Evolutionary conservation across 2,888 invertebrate genomes (phyloP), one percentile per base, ranked within the genome.

Genomic region (Melanotus villosus): DNA sequence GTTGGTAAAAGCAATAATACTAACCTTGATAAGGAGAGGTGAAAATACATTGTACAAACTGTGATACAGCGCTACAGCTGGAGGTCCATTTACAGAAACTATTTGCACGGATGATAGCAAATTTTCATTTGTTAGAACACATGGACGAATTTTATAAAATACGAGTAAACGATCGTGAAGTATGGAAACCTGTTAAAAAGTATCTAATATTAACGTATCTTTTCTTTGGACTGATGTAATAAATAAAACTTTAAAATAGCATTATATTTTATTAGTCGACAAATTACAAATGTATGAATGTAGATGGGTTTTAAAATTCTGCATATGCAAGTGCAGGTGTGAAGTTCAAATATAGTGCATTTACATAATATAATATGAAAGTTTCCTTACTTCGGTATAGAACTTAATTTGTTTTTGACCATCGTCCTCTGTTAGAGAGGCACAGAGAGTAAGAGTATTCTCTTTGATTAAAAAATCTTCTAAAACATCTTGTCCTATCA

Each of bases 61-160:
- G 80, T 90, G 88, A 79, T 90, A 90, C 14, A 91, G 84, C 1
- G 89, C 86, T 57, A 86, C 85, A 23, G 89, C 83, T 9, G 90
- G 89, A 19, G 90, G 88, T 75, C 89, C 90, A 41, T 86, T 79
- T 81, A 91, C 85, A 0, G 90, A 88, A 2, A 89, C 88, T 4
- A 91, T 87, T 76, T 89, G 87, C 41, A 91, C 83, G 69, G 86
- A 85, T 18, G 83, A 83, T 69, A 88, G 85, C 56, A 90, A 82
- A 79, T 90, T 90, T 45, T 89, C 88, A 7, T 87, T 86, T 9
- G 88, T 88, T 47, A 91, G 86, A 7, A 86, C 84, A 14, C 85
- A 85, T n/a, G 89, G 88, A 65, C 84, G 83, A 5, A 84, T 84
- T 84, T 92, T 92, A 80, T 88, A 90, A 82, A 91, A 91, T 2